These are phyloP conservation scores for Phaedon cochleariae DNA, from an alignment of 2,888 invertebrate genomes.

Conservation along the genomic window DNA sequence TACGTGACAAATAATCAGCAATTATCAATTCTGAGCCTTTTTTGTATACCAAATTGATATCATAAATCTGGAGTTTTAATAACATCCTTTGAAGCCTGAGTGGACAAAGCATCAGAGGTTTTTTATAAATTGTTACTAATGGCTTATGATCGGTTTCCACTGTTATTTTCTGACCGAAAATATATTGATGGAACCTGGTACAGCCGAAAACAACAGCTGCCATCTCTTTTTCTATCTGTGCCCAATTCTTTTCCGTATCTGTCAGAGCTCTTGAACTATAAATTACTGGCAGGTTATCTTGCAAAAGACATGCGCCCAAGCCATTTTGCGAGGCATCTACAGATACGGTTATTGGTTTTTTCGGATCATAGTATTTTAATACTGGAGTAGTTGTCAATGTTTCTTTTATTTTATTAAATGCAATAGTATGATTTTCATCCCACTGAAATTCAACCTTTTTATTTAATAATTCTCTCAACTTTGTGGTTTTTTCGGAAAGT, in stretches of 20 bases:
- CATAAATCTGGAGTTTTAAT: conserved; percentile 37
- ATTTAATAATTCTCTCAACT: conserved; percentile 6
- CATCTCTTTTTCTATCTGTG: conserved; percentile 14
- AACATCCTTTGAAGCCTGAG: conserved; percentile 39
- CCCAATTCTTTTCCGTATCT: conserved; percentile 5
- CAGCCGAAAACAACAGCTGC: conserved; percentile 46
- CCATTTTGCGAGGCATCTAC: conserved; percentile 15
- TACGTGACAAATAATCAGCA: conserved; percentile 41
- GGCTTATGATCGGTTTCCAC: conserved; percentile 48
- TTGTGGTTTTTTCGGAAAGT: conserved; percentile 11
- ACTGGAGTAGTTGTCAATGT: conserved; percentile 10
- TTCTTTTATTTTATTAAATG: conserved; percentile 7
- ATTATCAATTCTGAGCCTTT: conserved; percentile 39
- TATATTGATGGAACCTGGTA: conserved; percentile 36
- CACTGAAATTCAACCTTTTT: background rate
- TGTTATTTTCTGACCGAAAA: conserved; percentile 25
- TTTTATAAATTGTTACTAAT: conserved; percentile 40
- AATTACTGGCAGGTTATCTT: conserved; percentile 4
- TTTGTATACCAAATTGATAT: conserved; percentile 32
- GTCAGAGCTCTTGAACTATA: conserved; percentile 14
- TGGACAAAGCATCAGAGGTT: conserved; percentile 31
- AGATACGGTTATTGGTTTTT: conserved; percentile 3
- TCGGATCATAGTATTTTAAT: conserved; percentile 4
- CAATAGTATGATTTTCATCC: background rate
- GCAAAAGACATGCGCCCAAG: conserved; percentile 2